phyloP scores from a whole-genome alignment of 1,140 invertebrate genomes.

The Drosophila ananassae region DNA sequence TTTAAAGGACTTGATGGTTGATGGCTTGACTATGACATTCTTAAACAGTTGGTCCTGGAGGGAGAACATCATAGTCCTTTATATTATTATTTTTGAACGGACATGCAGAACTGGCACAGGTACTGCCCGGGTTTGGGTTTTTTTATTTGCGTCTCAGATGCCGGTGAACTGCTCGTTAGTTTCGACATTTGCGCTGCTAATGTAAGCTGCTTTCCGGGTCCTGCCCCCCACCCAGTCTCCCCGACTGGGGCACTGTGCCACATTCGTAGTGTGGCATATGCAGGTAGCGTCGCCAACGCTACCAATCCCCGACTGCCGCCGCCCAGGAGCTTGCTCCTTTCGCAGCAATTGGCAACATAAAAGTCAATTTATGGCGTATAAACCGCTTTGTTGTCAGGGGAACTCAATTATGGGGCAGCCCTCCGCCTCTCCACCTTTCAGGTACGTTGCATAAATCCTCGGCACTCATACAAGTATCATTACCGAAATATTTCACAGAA shows the following conservation, averaged over 20 bases:
- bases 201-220: conserved; percentile 56
- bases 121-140: not conserved
- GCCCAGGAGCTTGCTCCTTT: not conserved
- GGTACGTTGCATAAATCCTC: conserved; percentile 33
- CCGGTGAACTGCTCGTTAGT: conserved; percentile 56
- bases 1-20: no score
- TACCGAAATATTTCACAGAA: conserved; percentile 73
- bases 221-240: not conserved
- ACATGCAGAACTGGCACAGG: no score
- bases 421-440: not conserved
- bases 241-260: conserved; percentile 20
- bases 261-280: conserved; percentile 58
- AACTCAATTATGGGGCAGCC: conserved; percentile 51
- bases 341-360: conserved; percentile 48
- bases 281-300: conserved; percentile 39
- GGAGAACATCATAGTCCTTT: no score
- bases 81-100: no score
- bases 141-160: not conserved
- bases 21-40: no score
- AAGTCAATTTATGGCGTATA: conserved; percentile 76
- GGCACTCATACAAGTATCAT: conserved; percentile 34
- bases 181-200: conserved; percentile 17
- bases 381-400: conserved; percentile 75
- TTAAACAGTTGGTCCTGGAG: no score
- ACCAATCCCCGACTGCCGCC: conserved; percentile 13